Base-by-base conservation (phyloP, 2,113 vertebrate species). In the Haemorhous mexicanus region DNA sequence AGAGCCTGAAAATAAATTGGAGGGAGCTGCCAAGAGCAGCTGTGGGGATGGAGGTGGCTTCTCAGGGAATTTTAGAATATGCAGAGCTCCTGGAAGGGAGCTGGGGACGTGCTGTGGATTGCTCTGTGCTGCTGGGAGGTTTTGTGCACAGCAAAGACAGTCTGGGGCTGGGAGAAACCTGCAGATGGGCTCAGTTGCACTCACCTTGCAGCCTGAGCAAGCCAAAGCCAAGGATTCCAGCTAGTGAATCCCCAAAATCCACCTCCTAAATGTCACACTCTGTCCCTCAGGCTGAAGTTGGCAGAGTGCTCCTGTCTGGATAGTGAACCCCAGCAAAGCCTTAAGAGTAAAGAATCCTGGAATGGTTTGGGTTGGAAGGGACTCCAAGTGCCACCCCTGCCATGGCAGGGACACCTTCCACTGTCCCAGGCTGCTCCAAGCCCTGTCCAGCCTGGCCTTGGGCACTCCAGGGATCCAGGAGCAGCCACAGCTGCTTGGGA, bases 371-470 rank as follows among this genome's bases (percentile, higher is more conserved):
- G 24, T 13, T 68, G n/a, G 26, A 27, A 61, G 9, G 12, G 47
- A 83, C 47, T 27, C 53, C 26, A 75, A 75, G 13, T 83, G 11
- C 21, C 47, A 59, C 7, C 33, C 46, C 33, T 32, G 39, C 62
- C 62, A 46, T 2, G 39, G 61, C 39, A 82, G 20, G 33, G 46
- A 75, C 87, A 53, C 9, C 7, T 83, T 1, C 11, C 55, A 53
- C 62, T 68, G 39, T 13, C 68, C 78, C 53, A 47, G 68, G 2
- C n/a, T 68, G 39, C 16, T 75, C 78, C 53, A 47, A 75, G 2
- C n/a, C 11, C 46, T 0, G 0, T 82, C 69, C 61, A 52, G 0
- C 27, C 39, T 52, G 44, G 61, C 23, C 44, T 82, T 30, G 61
- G 46, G 0, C 61, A 67, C 6, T 67, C 0, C 69, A 82, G 23